Conservation (phyloP, 2,888 invertebrate genomes). For the Trichopoda pennipes region DNA sequence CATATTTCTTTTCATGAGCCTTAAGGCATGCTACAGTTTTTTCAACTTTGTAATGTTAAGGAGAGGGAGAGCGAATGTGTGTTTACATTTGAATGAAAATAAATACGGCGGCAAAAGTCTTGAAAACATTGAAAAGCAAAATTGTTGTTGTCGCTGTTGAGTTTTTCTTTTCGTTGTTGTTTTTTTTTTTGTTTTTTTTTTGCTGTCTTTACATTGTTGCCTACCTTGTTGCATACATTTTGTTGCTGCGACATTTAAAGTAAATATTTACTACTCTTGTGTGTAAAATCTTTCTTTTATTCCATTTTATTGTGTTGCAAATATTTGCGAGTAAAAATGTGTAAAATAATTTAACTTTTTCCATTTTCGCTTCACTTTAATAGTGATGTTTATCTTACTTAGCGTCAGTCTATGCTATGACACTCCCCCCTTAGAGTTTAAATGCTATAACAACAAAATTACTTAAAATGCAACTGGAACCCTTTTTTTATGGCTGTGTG, state of each 20-base stretch:
- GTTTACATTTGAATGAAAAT: neutral
- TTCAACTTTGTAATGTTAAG: neutral
- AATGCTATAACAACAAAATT: constrained; percentile 14
- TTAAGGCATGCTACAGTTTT: constrained; percentile 9
- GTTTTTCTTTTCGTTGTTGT: too few relatives aligned
- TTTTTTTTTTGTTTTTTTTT: neutral
- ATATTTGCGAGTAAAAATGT: constrained; percentile 18
- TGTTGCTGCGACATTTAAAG: constrained; percentile 27
- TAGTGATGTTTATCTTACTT: constrained; percentile 60
- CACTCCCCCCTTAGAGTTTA: constrained; percentile 28
- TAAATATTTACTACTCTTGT: constrained; percentile 33
- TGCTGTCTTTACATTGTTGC: constrained; percentile 4
- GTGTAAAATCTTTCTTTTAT: constrained; percentile 10
- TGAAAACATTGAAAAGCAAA: neutral
- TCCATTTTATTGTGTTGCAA: constrained; percentile 40
- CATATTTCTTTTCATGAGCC: neutral
- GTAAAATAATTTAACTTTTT: neutral
- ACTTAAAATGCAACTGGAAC: neutral
- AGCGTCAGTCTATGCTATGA: constrained; percentile 41
- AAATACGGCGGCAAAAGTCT: constrained; percentile 12
- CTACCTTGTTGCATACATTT: constrained; percentile 43
- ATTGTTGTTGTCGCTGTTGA: too few relatives aligned
- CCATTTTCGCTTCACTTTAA: constrained; percentile 16
- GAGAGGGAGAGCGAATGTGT: neutral
- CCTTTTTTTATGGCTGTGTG: neutral